Evolutionary conservation across 2,888 invertebrate species (phyloP).

Genomic region (Neocrepidodera transversa): DNA sequence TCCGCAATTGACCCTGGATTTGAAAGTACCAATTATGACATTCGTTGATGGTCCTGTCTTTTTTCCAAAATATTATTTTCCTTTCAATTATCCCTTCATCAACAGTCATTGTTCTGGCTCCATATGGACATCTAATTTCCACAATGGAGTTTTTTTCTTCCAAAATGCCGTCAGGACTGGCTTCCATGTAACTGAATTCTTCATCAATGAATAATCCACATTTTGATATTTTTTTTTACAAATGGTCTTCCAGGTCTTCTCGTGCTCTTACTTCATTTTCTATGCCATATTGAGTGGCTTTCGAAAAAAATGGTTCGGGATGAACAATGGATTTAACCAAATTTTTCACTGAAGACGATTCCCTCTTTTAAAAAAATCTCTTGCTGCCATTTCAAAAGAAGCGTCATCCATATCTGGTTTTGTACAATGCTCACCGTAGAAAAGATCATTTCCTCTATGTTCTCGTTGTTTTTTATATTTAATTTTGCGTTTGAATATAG

Average conservation of each 20-base stretch:
- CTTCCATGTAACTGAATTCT: conserved; percentile 3
- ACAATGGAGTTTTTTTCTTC: conserved; percentile 1
- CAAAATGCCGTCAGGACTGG: conserved; percentile 14
- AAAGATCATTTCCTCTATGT: conserved; percentile 1
- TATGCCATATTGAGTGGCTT: not conserved
- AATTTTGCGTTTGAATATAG: conserved; percentile 5
- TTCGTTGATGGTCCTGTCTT: conserved; percentile 11
- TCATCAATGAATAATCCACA: conserved; percentile 15
- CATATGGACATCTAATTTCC: conserved; percentile 8
- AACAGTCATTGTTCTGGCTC: conserved; percentile 6
- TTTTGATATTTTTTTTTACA: conserved; percentile 4
- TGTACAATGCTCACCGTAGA: conserved; percentile 2
- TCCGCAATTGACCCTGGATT: not conserved
- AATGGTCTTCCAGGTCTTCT: too few relatives aligned
- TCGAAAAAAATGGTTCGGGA: conserved; percentile 1
- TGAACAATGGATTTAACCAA: conserved; percentile 8
- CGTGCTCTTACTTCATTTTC: not conserved
- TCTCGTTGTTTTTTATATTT: conserved; percentile 9
- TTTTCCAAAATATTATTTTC: conserved; percentile 17
- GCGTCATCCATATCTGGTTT: conserved; percentile 13
- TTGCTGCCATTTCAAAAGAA: not conserved
- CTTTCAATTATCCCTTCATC: conserved; percentile 9
- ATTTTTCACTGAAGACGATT: not conserved
- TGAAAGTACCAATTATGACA: conserved; percentile 7
- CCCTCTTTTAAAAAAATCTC: not conserved